Conservation (phyloP, 2,113 vertebrate genomes). For the Stigmatopora argus region DNA sequence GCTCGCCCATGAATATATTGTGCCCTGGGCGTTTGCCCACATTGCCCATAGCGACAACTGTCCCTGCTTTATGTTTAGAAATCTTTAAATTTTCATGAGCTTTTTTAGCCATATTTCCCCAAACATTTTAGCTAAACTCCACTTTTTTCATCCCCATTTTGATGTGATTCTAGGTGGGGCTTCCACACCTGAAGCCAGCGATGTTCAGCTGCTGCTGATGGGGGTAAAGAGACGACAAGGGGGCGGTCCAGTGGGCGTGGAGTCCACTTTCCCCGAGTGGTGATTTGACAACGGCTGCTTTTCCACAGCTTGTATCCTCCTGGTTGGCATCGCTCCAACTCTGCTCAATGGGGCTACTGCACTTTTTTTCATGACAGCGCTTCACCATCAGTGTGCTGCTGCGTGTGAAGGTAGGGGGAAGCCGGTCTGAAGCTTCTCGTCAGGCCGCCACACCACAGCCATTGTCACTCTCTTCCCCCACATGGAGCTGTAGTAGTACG, state of each 20-base stretch:
- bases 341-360: conserved; percentile 73
- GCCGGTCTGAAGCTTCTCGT: conserved; percentile 70
- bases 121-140: background rate
- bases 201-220: background rate
- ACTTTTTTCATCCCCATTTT: background rate
- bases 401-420: conserved; percentile 63
- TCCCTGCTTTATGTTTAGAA: background rate
- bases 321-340: conserved; percentile 76
- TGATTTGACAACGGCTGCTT: conserved; percentile 76
- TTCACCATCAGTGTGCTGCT: conserved; percentile 75
- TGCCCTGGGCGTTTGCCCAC: too few species aligned
- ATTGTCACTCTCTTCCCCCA: conserved; percentile 55
- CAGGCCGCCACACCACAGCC: conserved; percentile 46
- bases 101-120: background rate
- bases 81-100: background rate
- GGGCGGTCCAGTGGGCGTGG: background rate
- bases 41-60: too few species aligned
- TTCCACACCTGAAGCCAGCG: background rate
- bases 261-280: conserved; percentile 48
- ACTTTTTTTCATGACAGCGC: conserved; percentile 73
- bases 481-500: conserved; percentile 82
- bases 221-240: background rate
- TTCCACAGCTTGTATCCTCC: conserved; percentile 70
- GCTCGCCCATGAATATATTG: too few species aligned
- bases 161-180: background rate